Conservation (phyloP, 2,888 invertebrate genomes). For the Opisthograptis luteolata region DNA sequence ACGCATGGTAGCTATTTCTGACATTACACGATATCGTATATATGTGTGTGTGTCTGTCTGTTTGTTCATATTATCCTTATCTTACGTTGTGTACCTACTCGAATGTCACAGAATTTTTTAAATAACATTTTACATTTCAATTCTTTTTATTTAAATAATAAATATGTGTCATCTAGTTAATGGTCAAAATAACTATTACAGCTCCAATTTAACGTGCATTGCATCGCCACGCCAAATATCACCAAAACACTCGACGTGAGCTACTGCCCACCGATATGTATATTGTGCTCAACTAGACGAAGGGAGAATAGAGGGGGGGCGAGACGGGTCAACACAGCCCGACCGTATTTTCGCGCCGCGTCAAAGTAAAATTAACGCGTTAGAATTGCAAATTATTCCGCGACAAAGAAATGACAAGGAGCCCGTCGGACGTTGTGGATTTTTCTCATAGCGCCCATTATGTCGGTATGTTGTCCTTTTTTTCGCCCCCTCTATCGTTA, state of each 20-base stretch:
- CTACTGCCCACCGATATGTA: slow-evolving; percentile 5
- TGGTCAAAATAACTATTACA: too few relatives aligned
- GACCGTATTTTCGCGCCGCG: slow-evolving; percentile 77
- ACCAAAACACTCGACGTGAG: background rate
- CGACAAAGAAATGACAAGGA: slow-evolving; percentile 78
- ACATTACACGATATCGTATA: too few relatives aligned
- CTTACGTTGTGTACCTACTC: too few relatives aligned
- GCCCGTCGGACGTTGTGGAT: slow-evolving; percentile 67
- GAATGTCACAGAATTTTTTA: too few relatives aligned
- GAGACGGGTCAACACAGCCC: slow-evolving; percentile 60
- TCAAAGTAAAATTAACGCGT: slow-evolving; percentile 82
- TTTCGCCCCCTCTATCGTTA: slow-evolving; percentile 48
- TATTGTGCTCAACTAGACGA: slow-evolving; percentile 15
- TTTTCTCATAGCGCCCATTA: slow-evolving; percentile 77
- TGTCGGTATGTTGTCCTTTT: slow-evolving; percentile 59
- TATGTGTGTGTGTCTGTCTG: too few relatives aligned
- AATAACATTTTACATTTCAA: too few relatives aligned
- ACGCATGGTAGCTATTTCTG: too few relatives aligned
- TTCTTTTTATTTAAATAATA: too few relatives aligned
- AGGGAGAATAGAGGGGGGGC: slow-evolving; percentile 34
- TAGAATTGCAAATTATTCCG: slow-evolving; percentile 81
- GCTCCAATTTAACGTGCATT: too few relatives aligned
- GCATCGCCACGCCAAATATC: background rate
- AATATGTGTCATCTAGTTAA: too few relatives aligned
- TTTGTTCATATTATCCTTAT: too few relatives aligned